Base-by-base conservation (phyloP, 2,113 vertebrate species). In the Tupaia tana region DNA sequence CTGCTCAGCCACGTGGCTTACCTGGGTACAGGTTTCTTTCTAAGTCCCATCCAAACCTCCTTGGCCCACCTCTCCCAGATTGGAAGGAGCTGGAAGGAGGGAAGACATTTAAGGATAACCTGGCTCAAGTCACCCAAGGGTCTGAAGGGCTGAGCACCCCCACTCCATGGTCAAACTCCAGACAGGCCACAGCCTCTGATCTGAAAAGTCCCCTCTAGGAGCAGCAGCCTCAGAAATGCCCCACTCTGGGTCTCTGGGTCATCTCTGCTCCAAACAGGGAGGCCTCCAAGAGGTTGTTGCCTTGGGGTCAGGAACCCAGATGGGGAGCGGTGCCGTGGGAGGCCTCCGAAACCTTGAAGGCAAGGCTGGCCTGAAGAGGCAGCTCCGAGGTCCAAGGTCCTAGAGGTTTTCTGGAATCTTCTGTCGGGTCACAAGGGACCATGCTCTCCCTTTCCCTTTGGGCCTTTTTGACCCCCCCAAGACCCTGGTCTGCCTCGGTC, bases 211-310 rank as follows among this genome's bases (percentile, higher is more conserved):
- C 3, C 10, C 18, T 15, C 54, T n/a, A 2, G 59, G 3, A 82
- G 16, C 29, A 34, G 15, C 20, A 20, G 92, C 19, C 54, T 27
- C 6, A 0, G 66, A 75, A 31, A 43, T 11, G 25, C 7, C 29
- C 54, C 9, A 2, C 1, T n/a, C 1, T 4, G 34, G 4, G 11
- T 31, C 1, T n/a, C 1, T 4, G 34, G 4, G 11, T 31, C 24
- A 22, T 7, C 31, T 63, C 0, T 0, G 20, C 10, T 63, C 7
- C 27, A 58, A 9, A 9, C 31, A 2, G 22, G 56, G 10, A 59
- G 25, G 11, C 64, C 31, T 5, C 52, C 56, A 59, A 19, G 61
- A 9, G 16, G 6, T 58, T 25, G 29, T 70, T n/a, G 59, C 6
- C 29, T 19, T 14, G 19, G 18, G 24, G 16, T 25, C 27, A 7